A percentile compares a stretch with the other conserved stretches of the same genome.
These are phyloP conservation scores for Trilocha varians DNA, from an alignment of 2,888 invertebrate species.

Conservation along the genomic window DNA sequence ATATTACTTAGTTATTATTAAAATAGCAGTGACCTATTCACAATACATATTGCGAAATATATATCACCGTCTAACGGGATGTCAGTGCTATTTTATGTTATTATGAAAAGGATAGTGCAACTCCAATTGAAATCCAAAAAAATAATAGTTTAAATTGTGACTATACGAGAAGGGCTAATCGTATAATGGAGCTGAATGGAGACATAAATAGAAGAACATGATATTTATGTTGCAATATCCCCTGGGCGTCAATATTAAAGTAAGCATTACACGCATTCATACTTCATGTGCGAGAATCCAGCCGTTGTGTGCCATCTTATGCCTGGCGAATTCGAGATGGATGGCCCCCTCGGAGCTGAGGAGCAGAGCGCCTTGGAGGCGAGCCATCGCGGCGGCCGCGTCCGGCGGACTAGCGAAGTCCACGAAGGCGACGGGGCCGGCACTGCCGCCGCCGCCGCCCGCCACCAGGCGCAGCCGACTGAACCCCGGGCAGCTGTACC, in stretches of 20 bases:
- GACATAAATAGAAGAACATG: neutral
- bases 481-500: constrained; percentile 94
- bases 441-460: constrained; percentile 79
- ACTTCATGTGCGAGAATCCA: constrained; percentile 73
- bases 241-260: constrained; percentile 2
- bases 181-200: neutral
- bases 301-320: constrained; percentile 91
- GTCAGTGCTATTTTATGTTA: neutral
- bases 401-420: constrained; percentile 95
- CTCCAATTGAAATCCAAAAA: too few species aligned
- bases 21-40: neutral
- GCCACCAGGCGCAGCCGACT: constrained; percentile 96
- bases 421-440: constrained; percentile 94
- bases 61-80: constrained; percentile 9
- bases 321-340: constrained; percentile 98
- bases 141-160: too few species aligned
- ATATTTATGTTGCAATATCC: constrained; percentile 1
- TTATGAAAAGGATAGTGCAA: neutral
- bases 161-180: too few species aligned
- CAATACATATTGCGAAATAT: too few species aligned
- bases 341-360: constrained; percentile 97
- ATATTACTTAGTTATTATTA: constrained; percentile 11
- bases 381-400: constrained; percentile 93
- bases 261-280: constrained; percentile 45
- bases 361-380: constrained; percentile 96